Evolutionary conservation across 92 coral and sea anemone genomes (phyloP).

Genomic region (Heliopora coerulea): DNA sequence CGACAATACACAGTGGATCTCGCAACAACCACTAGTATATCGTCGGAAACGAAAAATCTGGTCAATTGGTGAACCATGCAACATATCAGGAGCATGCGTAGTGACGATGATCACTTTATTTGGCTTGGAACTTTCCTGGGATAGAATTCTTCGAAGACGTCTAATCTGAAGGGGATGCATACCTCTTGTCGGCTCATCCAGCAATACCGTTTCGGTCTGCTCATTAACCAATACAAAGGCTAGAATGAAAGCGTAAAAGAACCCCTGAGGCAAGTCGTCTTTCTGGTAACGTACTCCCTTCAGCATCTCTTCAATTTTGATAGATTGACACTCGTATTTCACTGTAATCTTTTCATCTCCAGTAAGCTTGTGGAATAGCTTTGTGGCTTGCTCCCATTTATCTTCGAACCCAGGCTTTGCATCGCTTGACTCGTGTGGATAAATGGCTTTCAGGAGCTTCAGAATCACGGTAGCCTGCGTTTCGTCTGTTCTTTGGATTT

Average conservation of each 20-base stretch:
- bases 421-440: too few relatives aligned
- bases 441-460: too few relatives aligned
- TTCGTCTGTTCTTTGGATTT: too few relatives aligned
- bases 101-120: constrained; percentile 67
- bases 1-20: constrained; percentile 63
- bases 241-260: constrained; percentile 68
- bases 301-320: too few relatives aligned
- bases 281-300: constrained; percentile 3
- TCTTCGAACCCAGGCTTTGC: too few relatives aligned
- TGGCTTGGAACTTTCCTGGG: constrained; percentile 67
- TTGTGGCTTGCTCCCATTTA: too few relatives aligned
- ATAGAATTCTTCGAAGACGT: constrained; percentile 69
- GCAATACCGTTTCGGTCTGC: constrained; percentile 55
- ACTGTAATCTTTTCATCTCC: constrained; percentile 59
- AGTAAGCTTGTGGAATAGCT: constrained; percentile 64
- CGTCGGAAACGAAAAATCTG: constrained; percentile 75
- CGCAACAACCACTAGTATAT: constrained; percentile 70
- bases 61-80: constrained; percentile 68
- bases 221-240: constrained; percentile 70
- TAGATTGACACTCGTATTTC: too few relatives aligned
- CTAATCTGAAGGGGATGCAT: constrained; percentile 87
- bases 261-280: constrained; percentile 62
- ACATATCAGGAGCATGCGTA: constrained; percentile 75
- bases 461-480: too few relatives aligned
- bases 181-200: constrained; percentile 80